Evolutionary conservation across 2,113 vertebrate species (phyloP), one percentile per base, ranked within the genome.

Genomic region (Neodon shergylaensis): DNA sequence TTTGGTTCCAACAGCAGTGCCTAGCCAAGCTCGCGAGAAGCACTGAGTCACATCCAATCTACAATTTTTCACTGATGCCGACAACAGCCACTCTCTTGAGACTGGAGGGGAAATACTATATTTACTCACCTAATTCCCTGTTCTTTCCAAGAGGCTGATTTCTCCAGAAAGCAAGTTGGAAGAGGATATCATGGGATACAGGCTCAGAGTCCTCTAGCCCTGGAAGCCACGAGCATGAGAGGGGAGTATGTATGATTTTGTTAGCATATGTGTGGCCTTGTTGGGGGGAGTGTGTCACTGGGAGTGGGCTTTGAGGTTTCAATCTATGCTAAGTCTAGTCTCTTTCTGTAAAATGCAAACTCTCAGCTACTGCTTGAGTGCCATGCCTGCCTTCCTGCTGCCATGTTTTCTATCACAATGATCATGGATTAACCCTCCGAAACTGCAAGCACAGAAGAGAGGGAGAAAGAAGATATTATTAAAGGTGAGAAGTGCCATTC

Each of bases 61-160:
- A 65, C 2, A 19, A 16, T 78, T 83, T 90, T 92, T 87, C 61
- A 82, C 89, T 94, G 91, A 96, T 95, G 65, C 79, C n/a, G 65
- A 92, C 74, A 94, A 74, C 87, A 26, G 72, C 70, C 88, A 39
- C 19, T 39, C 58, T 36, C 66, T 72, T 33, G 66, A 36, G 94
- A 6, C 70, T 52, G 3, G 26, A 85, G 13, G 86, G 72, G 52
- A 96, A 94, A 86, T 13, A 52, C 82, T 74, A 58, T 42, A 76
- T 92, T 95, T 94, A 94, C 65, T 95, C 79, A 92, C 31, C 87
- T 13, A 76, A 90, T 77, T 85, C 28, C 22, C 2, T 85, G 31
- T 81, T 54, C 39, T 92, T 93, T 61, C 44, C 42, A 73, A 90
- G 49, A 31, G 21, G 6, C 21, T 65, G n/a, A 21, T 70, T 83